Evolutionary conservation across 2,113 vertebrate species (phyloP), one percentile per base, ranked within the genome.

Genomic region (Struthio camelus): DNA sequence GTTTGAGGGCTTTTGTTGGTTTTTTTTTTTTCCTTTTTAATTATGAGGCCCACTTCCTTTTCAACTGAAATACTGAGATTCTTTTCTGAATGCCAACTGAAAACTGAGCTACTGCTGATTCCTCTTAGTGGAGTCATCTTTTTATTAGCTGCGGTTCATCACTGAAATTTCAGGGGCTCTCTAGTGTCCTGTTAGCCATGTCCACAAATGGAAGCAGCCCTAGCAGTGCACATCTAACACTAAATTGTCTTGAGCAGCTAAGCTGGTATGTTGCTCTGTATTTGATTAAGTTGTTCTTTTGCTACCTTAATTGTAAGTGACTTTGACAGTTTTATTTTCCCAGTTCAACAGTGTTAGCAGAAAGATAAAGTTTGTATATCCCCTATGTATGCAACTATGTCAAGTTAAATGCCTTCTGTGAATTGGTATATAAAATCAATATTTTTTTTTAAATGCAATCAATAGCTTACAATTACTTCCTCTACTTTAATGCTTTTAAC

Each of bases 261-360:
- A 82, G 3, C 25, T 78, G 44, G 13, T 69, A 62, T 40, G 34
- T 62, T 94, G 64, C 48, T 90, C 46, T 54, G 38, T 62, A 90
- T 91, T 91, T 30, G 28, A 91, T 92, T 76, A 94, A 83, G 48
- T 70, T 93, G 19, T n/a, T 78, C 54, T 83, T 96, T 80, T 91
- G 19, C 34, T 94, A 48, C 58, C n/a, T 93, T 93, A 90, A 94
- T 66, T 96, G 25, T 89, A 94, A 96, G 69, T 75, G 88, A 89
- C 59, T 90, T 80, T 69, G 77, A 90, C 80, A 91, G 24, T 87
- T 97, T 93, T 83, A 87, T 85, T 90, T 94, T 93, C 82, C 80
- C 51, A 69, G 61, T 92, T 95, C 78, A 77, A 72, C n/a, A 48
- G 18, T 67, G 27, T 66, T 78, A 96, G 70, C n/a, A 77, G 67